Percentiles rank a stretch among this genome's conserved stretches.
phyloP scores from a whole-genome alignment of 2,113 vertebrate genomes.

The Pholis gunnellus region DNA sequence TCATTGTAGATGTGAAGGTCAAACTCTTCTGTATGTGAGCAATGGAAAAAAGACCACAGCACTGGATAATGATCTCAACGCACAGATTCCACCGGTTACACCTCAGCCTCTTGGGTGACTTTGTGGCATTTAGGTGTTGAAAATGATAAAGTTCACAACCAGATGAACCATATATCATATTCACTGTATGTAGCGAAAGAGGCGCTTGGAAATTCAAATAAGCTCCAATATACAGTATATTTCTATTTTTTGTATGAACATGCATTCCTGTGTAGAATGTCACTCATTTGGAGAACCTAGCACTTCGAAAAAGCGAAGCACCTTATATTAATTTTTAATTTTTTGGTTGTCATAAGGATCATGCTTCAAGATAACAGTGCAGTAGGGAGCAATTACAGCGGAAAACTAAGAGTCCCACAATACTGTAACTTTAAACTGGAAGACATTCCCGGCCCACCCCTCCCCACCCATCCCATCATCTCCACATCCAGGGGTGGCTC shows the following conservation, averaged over 20 bases:
- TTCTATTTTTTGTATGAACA: neutral
- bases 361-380: neutral
- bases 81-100: constrained; percentile 44
- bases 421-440: constrained; percentile 58
- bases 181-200: constrained; percentile 30
- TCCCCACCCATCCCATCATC: constrained; percentile 33
- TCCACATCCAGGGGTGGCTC: constrained; percentile 69
- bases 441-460: constrained; percentile 24
- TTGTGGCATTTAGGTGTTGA: constrained; percentile 40
- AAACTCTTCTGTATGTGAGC: constrained; percentile 11
- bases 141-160: constrained; percentile 67
- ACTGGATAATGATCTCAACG: constrained; percentile 37
- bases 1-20: neutral
- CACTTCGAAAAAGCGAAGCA: neutral
- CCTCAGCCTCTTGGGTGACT: constrained; percentile 20
- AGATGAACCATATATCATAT: constrained; percentile 47
- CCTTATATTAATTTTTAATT: neutral
- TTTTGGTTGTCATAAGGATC: neutral
- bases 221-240: neutral
- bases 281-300: neutral
- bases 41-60: neutral
- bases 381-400: neutral
- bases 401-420: constrained; percentile 47
- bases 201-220: constrained; percentile 26
- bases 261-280: neutral